Evolutionary conservation across 2,797 vertebrate genomes (phyloP).

Genomic region (Chanos chanos): DNA sequence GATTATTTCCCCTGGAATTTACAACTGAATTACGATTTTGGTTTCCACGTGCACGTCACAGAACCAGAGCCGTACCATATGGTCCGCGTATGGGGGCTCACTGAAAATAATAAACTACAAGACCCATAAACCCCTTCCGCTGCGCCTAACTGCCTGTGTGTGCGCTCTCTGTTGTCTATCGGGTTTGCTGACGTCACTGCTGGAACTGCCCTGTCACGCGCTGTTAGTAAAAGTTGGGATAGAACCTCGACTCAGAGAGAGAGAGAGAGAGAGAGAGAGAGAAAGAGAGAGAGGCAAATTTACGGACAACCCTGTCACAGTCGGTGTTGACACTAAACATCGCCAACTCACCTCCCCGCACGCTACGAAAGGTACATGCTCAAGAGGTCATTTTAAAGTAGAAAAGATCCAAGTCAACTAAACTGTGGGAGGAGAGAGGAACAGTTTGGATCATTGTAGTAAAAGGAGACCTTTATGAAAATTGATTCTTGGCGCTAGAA

Average conservation of each 20-base stretch:
- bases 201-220: constrained; percentile 82
- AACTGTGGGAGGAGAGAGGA: constrained; percentile 28
- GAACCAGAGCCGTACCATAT: too few relatives aligned
- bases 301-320: constrained; percentile 39
- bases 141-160: neutral
- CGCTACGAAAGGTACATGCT: constrained; percentile 27
- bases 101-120: constrained; percentile 34
- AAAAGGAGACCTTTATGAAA: constrained; percentile 27
- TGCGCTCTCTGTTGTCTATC: constrained; percentile 31
- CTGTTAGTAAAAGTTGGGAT: constrained; percentile 84
- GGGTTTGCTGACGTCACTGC: constrained; percentile 72
- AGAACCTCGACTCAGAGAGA: constrained; percentile 53
- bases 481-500: constrained; percentile 21
- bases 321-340: constrained; percentile 43
- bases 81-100: neutral
- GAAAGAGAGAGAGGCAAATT: constrained; percentile 35
- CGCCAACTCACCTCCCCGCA: constrained; percentile 7
- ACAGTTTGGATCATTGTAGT: constrained; percentile 26
- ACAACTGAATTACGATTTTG: too few relatives aligned
- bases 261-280: constrained; percentile 11
- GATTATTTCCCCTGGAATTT: too few relatives aligned
- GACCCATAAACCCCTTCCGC: constrained; percentile 34
- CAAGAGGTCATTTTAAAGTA: constrained; percentile 17
- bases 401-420: constrained; percentile 1
- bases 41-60: too few relatives aligned